A percentile compares a stretch with the other conserved stretches of the same genome.
phyloP scores from a whole-genome alignment of 2,797 vertebrate genomes.

The Selene dorsalis region DNA sequence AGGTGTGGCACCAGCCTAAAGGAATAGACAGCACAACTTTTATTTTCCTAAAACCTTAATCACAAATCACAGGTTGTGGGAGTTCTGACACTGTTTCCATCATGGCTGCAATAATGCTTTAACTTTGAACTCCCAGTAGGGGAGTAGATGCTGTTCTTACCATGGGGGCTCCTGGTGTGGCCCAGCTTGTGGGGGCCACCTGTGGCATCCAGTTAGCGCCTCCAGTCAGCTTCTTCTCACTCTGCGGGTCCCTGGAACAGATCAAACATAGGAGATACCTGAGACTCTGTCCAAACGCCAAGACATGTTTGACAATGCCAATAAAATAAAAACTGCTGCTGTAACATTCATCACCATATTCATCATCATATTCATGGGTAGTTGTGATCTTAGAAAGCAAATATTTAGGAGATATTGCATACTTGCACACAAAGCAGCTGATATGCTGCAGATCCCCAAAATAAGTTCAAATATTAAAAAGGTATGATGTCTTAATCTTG shows the following conservation, averaged over 20 bases:
- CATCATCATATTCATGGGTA: not conserved
- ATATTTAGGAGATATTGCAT: not conserved
- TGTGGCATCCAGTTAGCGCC: constrained; percentile 98
- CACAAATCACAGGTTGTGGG: not conserved
- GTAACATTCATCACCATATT: too few relatives aligned
- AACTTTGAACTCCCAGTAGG: not conserved
- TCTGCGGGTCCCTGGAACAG: constrained; percentile 90
- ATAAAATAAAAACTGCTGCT: too few relatives aligned
- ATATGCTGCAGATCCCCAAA: not conserved
- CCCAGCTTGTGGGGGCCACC: constrained; percentile 95
- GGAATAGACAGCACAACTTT: constrained; percentile 7
- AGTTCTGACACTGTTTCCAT: not conserved
- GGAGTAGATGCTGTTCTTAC: constrained; percentile 76
- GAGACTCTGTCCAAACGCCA: not conserved
- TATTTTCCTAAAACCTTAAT: not conserved
- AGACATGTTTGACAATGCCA: not conserved
- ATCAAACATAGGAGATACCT: constrained; percentile 24
- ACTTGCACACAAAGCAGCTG: not conserved
- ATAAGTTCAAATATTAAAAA: not conserved
- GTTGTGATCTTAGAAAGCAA: not conserved
- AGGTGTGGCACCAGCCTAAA: constrained; percentile 73
- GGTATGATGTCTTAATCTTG: not conserved
- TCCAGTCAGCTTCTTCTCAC: constrained; percentile 96
- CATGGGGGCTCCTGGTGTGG: constrained; percentile 87
- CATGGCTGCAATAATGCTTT: not conserved